Evolutionary conservation across 1,140 invertebrate species (phyloP), one percentile per base, ranked within the genome.

Genomic region (Eurosta solidaginis): DNA sequence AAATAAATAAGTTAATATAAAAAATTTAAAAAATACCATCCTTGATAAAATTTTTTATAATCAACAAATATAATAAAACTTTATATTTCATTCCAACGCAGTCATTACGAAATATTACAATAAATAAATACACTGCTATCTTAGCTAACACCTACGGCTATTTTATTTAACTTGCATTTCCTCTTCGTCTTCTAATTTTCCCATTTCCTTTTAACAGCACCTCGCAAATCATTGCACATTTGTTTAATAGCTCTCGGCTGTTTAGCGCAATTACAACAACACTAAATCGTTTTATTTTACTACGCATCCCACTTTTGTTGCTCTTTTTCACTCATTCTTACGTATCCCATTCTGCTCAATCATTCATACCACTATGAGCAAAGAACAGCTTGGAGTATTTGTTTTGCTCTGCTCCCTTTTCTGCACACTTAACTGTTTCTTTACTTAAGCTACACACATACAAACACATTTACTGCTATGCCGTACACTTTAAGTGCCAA

Each of bases 401-500:
- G 59, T 20, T 68, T 40, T 22, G 29, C 59, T 40, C 59, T 68
- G 6, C 14, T 36, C 59, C 12, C 10, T 10, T 36, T 33, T 40
- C 33, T n/a, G 2, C 17, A n/a, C 29, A 7, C 25, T 9, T 36
- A 33, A n/a, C 33, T 52, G 17, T n/a, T 3, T 29, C 45, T 47
- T n/a, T n/a, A n/a, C n/a, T n/a, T n/a, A n/a, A n/a, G n/a, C n/a
- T n/a, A n/a, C n/a, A n/a, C n/a, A n/a, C n/a, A n/a, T n/a, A n/a
- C n/a, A n/a, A n/a, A n/a, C n/a, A n/a, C n/a, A n/a, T n/a, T n/a
- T n/a, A 40, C 42, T 14, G 17, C 3, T 9, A 63, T 27, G 54
- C 54, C 20, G 73, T 47, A n/a, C 73, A 42, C 25, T 25, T 33
- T 47, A 50, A 50, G 74, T 50, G 44, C 74, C 47, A 75, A 75